phyloP scores from a whole-genome alignment of 2,113 vertebrate species.

The Gymnarchus niloticus region DNA sequence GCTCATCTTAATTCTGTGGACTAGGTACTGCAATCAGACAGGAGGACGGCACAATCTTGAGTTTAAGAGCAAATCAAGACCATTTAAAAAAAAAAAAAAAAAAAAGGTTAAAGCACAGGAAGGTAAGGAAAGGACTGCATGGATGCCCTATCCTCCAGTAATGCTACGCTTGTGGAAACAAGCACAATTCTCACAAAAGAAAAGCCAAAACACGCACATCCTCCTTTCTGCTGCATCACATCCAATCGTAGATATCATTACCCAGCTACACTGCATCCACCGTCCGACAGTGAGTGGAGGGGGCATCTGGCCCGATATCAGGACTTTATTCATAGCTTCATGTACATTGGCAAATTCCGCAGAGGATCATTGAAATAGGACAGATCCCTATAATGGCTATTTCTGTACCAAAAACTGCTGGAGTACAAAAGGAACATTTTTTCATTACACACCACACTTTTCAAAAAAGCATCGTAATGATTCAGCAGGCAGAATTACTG shows the following conservation, averaged over 20 bases:
- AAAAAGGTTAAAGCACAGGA: neutral
- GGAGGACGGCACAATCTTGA: neutral
- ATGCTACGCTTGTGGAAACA: neutral
- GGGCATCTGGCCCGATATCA: slow-evolving; percentile 21
- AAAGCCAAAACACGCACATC: slow-evolving; percentile 25
- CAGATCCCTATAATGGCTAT: slow-evolving; percentile 32
- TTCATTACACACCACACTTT: neutral
- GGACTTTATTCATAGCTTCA: slow-evolving; percentile 34
- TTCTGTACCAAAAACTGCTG: neutral
- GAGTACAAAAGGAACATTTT: neutral
- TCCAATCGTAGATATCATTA: slow-evolving; percentile 18
- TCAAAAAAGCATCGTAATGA: neutral
- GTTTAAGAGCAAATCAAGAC: slow-evolving; percentile 5
- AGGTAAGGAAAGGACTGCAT: neutral
- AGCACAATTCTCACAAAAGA: neutral
- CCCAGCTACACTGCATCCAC: neutral
- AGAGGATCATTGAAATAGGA: slow-evolving; percentile 43
- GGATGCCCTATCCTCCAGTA: neutral
- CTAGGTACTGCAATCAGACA: neutral
- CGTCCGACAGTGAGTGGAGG: neutral
- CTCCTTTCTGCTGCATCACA: slow-evolving; percentile 49
- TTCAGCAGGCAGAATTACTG: neutral
- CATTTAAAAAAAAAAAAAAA: neutral
- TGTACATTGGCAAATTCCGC: slow-evolving; percentile 24
- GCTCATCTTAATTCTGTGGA: neutral